A percentile compares a stretch with the other conserved stretches of the same genome.
Evolutionary conservation across 1,140 invertebrate genomes (phyloP).

Genomic region (Maconellicoccus hirsutus): DNA sequence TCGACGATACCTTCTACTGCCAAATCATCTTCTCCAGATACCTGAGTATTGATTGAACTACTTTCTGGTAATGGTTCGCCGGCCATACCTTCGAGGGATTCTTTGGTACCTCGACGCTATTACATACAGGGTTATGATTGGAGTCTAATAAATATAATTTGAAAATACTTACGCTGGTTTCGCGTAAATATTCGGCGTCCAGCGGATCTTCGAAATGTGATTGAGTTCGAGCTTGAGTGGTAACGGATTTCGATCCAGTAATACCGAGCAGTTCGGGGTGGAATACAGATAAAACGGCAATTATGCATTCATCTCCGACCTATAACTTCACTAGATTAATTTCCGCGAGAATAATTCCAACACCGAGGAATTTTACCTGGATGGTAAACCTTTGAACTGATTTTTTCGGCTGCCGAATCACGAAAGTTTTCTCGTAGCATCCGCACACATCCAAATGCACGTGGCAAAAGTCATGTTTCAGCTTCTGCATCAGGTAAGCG

Average conservation of each 20-base stretch:
- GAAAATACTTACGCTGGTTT: constrained; percentile 56
- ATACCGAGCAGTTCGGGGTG: constrained; percentile 78
- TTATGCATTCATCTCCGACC: constrained; percentile 86
- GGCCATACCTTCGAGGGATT: not conserved
- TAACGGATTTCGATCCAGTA: constrained; percentile 57
- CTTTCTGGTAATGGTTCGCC: not conserved
- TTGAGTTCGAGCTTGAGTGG: constrained; percentile 57
- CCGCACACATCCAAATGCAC: constrained; percentile 79
- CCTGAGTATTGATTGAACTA: not conserved
- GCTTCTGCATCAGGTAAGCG: constrained; percentile 59
- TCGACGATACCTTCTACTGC: not conserved
- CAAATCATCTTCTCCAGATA: not conserved
- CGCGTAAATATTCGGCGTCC: constrained; percentile 80
- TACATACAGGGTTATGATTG: not conserved
- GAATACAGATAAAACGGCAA: constrained; percentile 78
- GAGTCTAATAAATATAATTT: not conserved
- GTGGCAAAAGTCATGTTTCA: constrained; percentile 86
- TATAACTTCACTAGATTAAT: constrained; percentile 42
- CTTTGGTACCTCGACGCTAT: not conserved
- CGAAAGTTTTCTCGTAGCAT: constrained; percentile 64
- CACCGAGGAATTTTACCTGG: constrained; percentile 35
- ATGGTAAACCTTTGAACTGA: constrained; percentile 60
- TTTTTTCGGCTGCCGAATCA: constrained; percentile 57
- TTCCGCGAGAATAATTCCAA: too few species aligned
- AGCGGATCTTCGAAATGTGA: constrained; percentile 87